Percentiles rank a stretch among this genome's conserved stretches.
Conservation (phyloP, 2,113 vertebrate genomes). For the Limnothrissa miodon region DNA sequence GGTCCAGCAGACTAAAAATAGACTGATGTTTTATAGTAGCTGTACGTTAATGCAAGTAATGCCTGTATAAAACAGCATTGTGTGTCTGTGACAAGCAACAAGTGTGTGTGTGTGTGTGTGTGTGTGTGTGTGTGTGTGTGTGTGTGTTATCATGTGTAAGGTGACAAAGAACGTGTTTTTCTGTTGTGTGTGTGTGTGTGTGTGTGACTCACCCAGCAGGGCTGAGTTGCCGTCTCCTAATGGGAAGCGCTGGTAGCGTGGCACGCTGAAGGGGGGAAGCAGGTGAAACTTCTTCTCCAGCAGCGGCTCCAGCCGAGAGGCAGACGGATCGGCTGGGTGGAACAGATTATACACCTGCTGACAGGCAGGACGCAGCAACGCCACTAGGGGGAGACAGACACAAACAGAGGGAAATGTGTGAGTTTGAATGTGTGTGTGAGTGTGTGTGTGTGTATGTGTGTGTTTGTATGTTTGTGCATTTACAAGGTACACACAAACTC, state of each 20-base stretch:
- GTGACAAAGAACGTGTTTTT: too few relatives aligned
- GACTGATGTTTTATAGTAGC: too few relatives aligned
- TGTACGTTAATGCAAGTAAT: too few relatives aligned
- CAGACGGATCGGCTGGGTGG: conserved; percentile 94
- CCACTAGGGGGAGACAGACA: conserved; percentile 56
- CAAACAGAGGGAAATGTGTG: neutral
- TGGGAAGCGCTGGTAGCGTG: conserved; percentile 95
- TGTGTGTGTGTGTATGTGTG: neutral
- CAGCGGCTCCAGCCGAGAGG: conserved; percentile 93
- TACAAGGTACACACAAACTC: too few relatives aligned
- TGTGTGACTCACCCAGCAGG: conserved; percentile 71
- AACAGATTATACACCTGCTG: conserved; percentile 99
- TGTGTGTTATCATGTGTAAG: neutral
- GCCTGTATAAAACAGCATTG: neutral
- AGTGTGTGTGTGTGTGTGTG: neutral
- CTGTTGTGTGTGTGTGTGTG: conserved; percentile 9
- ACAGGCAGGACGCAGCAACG: conserved; percentile 88
- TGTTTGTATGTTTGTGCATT: neutral
- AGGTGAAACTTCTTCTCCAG: conserved; percentile 91
- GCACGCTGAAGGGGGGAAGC: conserved; percentile 86
- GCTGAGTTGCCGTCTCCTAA: conserved; percentile 91
- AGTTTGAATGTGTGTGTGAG: neutral
- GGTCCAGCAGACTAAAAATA: too few relatives aligned
- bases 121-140: conserved; percentile 18
- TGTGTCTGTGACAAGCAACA: neutral